These are phyloP conservation scores for Stichodactyla helianthus DNA, from an alignment of 64 coral and sea anemone species.

Conservation along the genomic window DNA sequence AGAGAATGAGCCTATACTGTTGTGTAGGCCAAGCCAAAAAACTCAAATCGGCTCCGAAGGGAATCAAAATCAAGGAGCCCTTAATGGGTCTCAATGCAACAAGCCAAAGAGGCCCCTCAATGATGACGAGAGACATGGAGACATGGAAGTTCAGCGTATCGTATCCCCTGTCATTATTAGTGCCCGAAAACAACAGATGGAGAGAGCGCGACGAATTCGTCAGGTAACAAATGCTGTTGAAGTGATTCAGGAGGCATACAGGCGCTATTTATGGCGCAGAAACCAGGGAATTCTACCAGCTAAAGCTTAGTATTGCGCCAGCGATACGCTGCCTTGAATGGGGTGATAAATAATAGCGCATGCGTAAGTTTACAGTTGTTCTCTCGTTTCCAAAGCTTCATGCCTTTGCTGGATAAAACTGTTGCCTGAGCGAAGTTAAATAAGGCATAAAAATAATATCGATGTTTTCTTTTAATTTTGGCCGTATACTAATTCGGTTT, in stretches of 20 bases:
- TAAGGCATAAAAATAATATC: no score
- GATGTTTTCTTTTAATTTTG: neutral
- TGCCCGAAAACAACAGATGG: neutral
- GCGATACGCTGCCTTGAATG: neutral
- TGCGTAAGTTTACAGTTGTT: neutral
- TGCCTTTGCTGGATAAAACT: no score
- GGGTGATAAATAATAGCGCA: neutral
- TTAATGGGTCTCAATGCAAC: neutral
- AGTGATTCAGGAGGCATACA: slow-evolving; percentile 9
- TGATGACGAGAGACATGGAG: neutral
- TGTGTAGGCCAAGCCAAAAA: neutral
- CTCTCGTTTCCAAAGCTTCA: no score
- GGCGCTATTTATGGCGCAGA: neutral
- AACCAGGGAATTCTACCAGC: neutral
- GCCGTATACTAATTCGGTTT: neutral
- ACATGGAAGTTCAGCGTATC: neutral
- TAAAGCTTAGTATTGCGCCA: neutral
- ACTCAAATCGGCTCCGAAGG: neutral
- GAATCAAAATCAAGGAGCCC: neutral
- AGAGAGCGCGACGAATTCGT: slow-evolving; percentile 17
- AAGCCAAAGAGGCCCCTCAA: neutral
- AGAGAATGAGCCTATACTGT: neutral
- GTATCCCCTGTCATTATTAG: neutral
- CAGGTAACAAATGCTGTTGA: slow-evolving; percentile 13
- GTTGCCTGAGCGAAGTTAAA: no score